A percentile compares a stretch with the other conserved stretches of the same genome.
Evolutionary conservation across 2,888 invertebrate species (phyloP).

Genomic region (Ormyrus thymus): DNA sequence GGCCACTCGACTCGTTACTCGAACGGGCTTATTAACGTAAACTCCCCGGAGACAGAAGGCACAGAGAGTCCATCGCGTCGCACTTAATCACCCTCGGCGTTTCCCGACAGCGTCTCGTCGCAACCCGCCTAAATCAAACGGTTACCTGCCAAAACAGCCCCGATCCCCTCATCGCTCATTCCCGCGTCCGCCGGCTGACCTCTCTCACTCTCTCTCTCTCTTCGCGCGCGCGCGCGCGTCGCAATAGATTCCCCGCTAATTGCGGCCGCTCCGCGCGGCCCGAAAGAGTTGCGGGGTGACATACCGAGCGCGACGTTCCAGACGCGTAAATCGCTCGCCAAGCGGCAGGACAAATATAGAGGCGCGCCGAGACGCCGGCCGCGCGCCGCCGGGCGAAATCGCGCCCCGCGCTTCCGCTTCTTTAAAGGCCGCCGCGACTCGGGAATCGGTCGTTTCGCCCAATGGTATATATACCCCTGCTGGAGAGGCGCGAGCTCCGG

Average conservation of each 20-base stretch:
- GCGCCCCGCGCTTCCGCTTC: conserved; percentile 63
- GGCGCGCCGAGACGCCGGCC: conserved; percentile 62
- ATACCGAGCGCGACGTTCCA: conserved; percentile 60
- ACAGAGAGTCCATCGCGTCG: background rate
- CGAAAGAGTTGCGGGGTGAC: conserved; percentile 63
- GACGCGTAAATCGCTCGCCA: conserved; percentile 70
- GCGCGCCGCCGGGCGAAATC: conserved; percentile 58
- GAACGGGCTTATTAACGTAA: too few species aligned
- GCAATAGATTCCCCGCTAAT: background rate
- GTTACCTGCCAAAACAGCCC: background rate
- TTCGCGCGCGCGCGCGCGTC: background rate
- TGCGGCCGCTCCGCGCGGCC: background rate
- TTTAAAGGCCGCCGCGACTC: background rate
- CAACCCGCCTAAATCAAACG: background rate
- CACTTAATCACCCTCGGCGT: conserved; percentile 4
- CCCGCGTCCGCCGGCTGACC: background rate
- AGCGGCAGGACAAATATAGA: conserved; percentile 62
- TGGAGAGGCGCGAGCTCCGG: background rate
- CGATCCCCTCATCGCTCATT: conserved; percentile 27
- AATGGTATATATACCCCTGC: conserved; percentile 3
- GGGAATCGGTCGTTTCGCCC: conserved; percentile 33
- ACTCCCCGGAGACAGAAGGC: background rate
- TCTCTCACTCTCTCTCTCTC: background rate
- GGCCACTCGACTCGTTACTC: too few species aligned
- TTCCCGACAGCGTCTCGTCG: conserved; percentile 8